These are phyloP conservation scores for Drosophila melanosoma DNA, from an alignment of 2,888 invertebrate species.

Conservation along the genomic window DNA sequence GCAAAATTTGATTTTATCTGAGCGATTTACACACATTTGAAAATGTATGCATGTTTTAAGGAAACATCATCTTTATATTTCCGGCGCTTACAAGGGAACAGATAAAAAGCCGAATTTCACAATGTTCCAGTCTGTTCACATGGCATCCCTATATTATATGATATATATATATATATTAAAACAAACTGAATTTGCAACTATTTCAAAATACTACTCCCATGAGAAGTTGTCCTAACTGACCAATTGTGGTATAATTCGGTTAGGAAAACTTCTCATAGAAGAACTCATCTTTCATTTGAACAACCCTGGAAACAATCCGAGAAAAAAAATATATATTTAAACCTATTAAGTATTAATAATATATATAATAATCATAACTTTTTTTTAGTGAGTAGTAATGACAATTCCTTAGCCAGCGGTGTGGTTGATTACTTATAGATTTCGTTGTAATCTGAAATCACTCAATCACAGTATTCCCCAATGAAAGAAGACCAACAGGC, in stretches of 20 bases:
- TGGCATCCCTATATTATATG: too few species aligned
- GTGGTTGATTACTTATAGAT: neutral
- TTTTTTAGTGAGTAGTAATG: neutral
- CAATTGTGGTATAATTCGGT: neutral
- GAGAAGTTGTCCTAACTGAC: neutral
- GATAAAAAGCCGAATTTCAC: neutral
- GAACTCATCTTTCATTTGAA: neutral
- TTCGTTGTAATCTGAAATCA: neutral
- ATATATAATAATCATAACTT: neutral
- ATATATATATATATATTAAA: too few species aligned
- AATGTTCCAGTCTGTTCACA: too few species aligned
- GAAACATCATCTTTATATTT: neutral
- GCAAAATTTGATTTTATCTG: neutral
- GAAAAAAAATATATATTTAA: neutral
- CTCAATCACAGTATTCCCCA: conserved; percentile 24
- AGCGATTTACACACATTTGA: neutral
- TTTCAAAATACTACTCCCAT: too few species aligned
- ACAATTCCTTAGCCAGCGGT: neutral
- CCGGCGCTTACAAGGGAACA: neutral
- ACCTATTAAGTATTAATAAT: neutral
- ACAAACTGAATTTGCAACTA: too few species aligned
- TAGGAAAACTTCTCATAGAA: neutral
- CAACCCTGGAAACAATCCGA: neutral
- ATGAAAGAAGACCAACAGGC: conserved; percentile 1
- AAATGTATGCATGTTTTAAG: neutral